Evolutionary conservation across 2,113 vertebrate genomes (phyloP).

Genomic region (Ameiurus melas): DNA sequence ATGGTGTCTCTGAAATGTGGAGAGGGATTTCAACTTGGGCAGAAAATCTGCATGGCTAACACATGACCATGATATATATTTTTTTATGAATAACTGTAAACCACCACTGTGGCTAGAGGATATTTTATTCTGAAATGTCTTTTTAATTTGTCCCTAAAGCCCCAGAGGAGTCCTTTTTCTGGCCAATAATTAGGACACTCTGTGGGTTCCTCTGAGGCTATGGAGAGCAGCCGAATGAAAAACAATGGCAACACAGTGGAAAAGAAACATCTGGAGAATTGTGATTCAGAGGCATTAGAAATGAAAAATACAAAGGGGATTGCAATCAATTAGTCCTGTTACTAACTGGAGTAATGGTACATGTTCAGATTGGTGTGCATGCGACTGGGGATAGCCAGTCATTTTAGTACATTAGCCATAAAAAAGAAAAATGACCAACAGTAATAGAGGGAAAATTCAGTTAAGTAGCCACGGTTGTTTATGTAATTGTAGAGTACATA

Average conservation of each 20-base stretch:
- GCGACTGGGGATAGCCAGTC: not conserved
- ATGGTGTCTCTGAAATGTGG: slow-evolving; percentile 46
- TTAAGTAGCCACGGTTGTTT: not conserved
- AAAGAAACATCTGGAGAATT: slow-evolving; percentile 52
- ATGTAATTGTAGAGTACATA: not conserved
- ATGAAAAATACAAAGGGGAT: slow-evolving; percentile 45
- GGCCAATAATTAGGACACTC: slow-evolving; percentile 50
- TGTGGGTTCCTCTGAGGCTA: slow-evolving; percentile 32
- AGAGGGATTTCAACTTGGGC: slow-evolving; percentile 28
- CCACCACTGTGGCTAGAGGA: slow-evolving; percentile 15
- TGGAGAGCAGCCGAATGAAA: slow-evolving; percentile 43
- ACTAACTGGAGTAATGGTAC: slow-evolving; percentile 19
- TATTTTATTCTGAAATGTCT: slow-evolving; percentile 30
- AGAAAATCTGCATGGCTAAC: slow-evolving; percentile 31
- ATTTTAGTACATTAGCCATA: slow-evolving; percentile 26
- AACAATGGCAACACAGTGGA: slow-evolving; percentile 48
- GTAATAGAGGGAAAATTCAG: slow-evolving; percentile 3
- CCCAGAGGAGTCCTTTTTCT: not conserved
- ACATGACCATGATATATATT: slow-evolving; percentile 40
- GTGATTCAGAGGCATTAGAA: slow-evolving; percentile 39
- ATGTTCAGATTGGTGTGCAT: not conserved
- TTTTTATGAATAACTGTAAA: slow-evolving; percentile 47
- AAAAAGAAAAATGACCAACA: slow-evolving; percentile 22
- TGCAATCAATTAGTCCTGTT: slow-evolving; percentile 49
- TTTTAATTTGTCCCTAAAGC: slow-evolving; percentile 41